Conservation (phyloP, 2,888 invertebrate genomes). For the Alitta virens region DNA sequence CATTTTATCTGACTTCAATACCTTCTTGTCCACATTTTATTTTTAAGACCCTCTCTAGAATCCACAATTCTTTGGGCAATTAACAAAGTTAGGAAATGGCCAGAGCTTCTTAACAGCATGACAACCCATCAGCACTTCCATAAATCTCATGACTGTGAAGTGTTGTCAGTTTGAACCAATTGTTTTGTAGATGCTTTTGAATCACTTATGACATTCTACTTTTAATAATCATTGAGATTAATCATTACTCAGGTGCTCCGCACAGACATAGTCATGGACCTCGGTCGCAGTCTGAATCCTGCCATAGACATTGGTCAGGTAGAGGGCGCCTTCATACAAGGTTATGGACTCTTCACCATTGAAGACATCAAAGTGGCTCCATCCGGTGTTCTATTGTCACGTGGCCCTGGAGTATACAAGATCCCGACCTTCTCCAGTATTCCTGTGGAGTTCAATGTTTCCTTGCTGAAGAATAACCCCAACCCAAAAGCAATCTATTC, state of each 20-base stretch:
- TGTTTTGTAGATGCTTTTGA: no score
- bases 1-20: no score
- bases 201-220: no score
- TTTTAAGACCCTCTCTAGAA: no score
- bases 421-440: conserved; percentile 12
- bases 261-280: conserved; percentile 91
- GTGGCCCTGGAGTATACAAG: conserved; percentile 71
- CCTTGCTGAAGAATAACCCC: conserved; percentile 17
- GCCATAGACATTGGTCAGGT: conserved; percentile 93
- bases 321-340: conserved; percentile 80
- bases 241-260: conserved; percentile 64
- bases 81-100: no score
- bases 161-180: no score
- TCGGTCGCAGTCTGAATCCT: conserved; percentile 89
- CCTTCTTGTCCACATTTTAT: no score
- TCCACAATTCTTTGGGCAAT: no score
- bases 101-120: no score
- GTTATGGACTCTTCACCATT: conserved; percentile 82
- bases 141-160: no score
- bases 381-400: conserved; percentile 70
- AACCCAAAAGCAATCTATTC: conserved; percentile 23
- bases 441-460: conserved; percentile 23
- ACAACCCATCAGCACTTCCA: no score
- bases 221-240: no score
- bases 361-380: conserved; percentile 68